phyloP scores from a whole-genome alignment of 37 sponge, comb jelly and placozoan genomes.

The Petrosia ficiformis region DNA sequence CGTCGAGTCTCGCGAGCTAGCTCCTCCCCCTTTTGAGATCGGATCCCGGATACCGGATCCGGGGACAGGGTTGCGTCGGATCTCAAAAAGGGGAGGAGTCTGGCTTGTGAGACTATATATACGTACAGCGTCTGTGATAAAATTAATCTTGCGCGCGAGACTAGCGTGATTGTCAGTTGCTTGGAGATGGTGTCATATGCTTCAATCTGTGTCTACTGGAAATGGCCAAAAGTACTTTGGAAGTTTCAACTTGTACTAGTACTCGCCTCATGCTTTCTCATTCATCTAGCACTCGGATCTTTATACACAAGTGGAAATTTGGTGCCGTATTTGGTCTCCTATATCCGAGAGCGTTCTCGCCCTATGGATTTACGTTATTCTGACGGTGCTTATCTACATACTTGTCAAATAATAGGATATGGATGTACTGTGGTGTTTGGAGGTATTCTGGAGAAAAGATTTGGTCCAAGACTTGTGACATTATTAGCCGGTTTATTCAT shows the following conservation, averaged over 20 bases:
- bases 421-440: constrained; percentile 78
- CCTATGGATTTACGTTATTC: constrained; percentile 17
- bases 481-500: constrained; percentile 63
- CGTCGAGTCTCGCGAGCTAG: too few species aligned
- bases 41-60: too few species aligned
- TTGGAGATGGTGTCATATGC: neutral
- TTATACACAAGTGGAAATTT: constrained; percentile 81
- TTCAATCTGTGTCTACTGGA: constrained; percentile 5
- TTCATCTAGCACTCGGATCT: constrained; percentile 86
- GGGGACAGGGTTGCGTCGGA: too few species aligned
- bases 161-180: too few species aligned
- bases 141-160: too few species aligned
- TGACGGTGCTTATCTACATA: constrained; percentile 50
- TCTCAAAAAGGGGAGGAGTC: too few species aligned
- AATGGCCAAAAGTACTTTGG: neutral
- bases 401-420: constrained; percentile 59
- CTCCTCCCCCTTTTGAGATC: too few species aligned
- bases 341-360: constrained; percentile 59
- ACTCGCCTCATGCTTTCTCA: constrained; percentile 59
- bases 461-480: constrained; percentile 80
- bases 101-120: too few species aligned
- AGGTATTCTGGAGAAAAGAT: constrained; percentile 70
- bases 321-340: constrained; percentile 84
- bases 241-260: constrained; percentile 18
- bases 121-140: too few species aligned